phyloP scores from a whole-genome alignment of 2,113 vertebrate species.

The Pampusana beccarii region DNA sequence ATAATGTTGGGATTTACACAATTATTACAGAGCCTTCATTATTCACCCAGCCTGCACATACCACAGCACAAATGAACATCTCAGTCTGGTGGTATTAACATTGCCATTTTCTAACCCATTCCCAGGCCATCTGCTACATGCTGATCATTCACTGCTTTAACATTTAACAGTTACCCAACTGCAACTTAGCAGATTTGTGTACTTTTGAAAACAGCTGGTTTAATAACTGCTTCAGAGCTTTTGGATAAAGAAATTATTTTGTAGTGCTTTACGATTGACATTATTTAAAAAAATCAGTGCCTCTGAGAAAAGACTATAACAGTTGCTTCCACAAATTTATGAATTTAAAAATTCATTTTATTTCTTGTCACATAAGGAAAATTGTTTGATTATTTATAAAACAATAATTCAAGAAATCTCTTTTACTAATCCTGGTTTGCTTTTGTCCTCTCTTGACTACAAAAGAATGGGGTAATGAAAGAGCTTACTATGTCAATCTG shows the following conservation, averaged over 20 bases:
- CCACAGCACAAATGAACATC: slow-evolving; percentile 83
- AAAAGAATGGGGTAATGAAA: not conserved
- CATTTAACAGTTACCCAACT: slow-evolving; percentile 88
- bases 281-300: not conserved
- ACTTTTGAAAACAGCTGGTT: slow-evolving; percentile 87
- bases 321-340: slow-evolving; percentile 13
- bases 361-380: slow-evolving; percentile 63
- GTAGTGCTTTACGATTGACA: slow-evolving; percentile 70
- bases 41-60: slow-evolving; percentile 81
- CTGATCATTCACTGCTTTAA: slow-evolving; percentile 80
- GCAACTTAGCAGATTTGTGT: slow-evolving; percentile 86
- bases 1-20: slow-evolving; percentile 89
- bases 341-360: slow-evolving; percentile 41
- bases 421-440: slow-evolving; percentile 29
- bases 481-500: not conserved
- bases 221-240: slow-evolving; percentile 83
- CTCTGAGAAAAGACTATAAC: slow-evolving; percentile 55
- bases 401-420: slow-evolving; percentile 18
- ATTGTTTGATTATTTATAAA: slow-evolving; percentile 46
- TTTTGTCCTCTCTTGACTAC: not conserved
- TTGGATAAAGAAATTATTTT: slow-evolving; percentile 82
- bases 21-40: slow-evolving; percentile 88
- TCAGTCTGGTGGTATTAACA: slow-evolving; percentile 83
- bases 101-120: slow-evolving; percentile 83
- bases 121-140: slow-evolving; percentile 82